Conservation (phyloP, 2,113 vertebrate species). For the Phalacrocorax carbo region DNA sequence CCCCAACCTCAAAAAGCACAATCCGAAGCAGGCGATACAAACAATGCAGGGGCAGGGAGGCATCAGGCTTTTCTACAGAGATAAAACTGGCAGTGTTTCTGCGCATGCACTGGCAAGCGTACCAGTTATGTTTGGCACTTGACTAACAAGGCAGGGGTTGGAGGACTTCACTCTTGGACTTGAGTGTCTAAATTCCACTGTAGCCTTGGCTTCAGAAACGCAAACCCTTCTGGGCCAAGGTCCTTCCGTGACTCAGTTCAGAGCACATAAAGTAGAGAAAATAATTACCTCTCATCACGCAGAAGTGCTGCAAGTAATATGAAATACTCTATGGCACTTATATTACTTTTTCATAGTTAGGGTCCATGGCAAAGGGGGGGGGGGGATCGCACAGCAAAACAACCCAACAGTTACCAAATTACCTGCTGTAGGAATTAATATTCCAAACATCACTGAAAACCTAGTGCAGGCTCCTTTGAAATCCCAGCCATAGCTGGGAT, state of each 20-base stretch:
- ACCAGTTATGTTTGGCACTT: background rate
- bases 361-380: background rate
- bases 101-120: background rate
- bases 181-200: constrained; percentile 18
- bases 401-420: background rate
- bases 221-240: constrained; percentile 39
- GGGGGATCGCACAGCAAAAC: background rate
- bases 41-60: background rate
- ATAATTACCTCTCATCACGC: background rate
- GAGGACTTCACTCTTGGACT: constrained; percentile 15
- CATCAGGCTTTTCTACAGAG: background rate
- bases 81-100: background rate
- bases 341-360: background rate
- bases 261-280: background rate
- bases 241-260: constrained; percentile 5
- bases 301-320: background rate
- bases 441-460: constrained; percentile 15
- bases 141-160: background rate
- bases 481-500: background rate
- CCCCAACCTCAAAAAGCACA: background rate
- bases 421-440: constrained; percentile 20
- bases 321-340: background rate
- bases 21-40: background rate
- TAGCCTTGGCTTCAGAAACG: background rate
- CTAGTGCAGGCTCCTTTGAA: background rate